Base-by-base conservation (phyloP, 2,797 vertebrate genomes). In the Arremon brunneinucha region DNA sequence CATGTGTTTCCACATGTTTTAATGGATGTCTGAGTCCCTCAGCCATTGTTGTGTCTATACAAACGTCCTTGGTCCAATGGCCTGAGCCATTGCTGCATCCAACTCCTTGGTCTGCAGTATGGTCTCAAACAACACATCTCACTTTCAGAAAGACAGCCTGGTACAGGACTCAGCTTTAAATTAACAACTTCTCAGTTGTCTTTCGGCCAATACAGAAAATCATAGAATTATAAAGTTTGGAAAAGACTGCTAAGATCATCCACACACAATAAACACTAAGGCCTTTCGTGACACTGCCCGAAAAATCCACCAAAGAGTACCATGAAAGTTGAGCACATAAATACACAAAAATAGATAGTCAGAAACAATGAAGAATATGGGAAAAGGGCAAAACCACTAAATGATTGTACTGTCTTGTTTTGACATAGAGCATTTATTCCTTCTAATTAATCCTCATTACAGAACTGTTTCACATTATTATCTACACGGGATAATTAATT, bases 1-100 rank as follows among this genome's bases (percentile, higher is more conserved):
- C 11, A 52, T 0, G 0, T 37, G 10, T 83, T 77, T 91, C 26
- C 26, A 37, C 4, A 4, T 32, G 16, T 53, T 27, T 60, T 59
- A 34, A 39, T 62, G 37, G 14, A 56, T 39, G 13, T 15, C 35
- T 43, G 7, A 70, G 21, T 16, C 11, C n/a, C 43, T 32, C 60
- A 83, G 37, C 28, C 5, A 1, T 6, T 56, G 17, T 8, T 39
- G 12, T 3, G 0, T 49, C 60, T 44, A 8, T 39, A 27, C 0
- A 2, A 2, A 13, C 0, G 3, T 37, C 10, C 32, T 39, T 1
- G 19, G 39, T 35, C 27, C 43, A 10, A 43, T 43, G 43, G 43
- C 28, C 41, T 43, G 14, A 57, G 30, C 30, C 12, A 4, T 2
- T 41, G 9, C 19, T 82, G 7, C 3, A 3, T 34, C 7, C 34